A percentile compares a stretch with the other conserved stretches of the same genome.
Conservation (phyloP, 2,113 vertebrate genomes). For the Centropus bengalensis region DNA sequence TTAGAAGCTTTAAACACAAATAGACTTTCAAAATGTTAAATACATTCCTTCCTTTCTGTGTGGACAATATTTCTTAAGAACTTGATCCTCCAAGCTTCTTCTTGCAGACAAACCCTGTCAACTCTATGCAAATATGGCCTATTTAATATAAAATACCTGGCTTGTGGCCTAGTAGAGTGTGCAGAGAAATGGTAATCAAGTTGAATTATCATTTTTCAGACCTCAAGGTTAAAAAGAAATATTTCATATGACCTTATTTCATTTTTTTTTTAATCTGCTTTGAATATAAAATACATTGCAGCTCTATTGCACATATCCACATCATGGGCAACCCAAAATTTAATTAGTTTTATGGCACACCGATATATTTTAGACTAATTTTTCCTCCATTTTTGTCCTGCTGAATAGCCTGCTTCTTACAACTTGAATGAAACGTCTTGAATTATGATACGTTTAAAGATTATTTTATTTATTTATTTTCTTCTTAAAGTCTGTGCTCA, state of each 20-base stretch:
- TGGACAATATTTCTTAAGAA: background rate
- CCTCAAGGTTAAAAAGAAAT: constrained; percentile 16
- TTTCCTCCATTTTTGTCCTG: background rate
- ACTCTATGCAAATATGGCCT: background rate
- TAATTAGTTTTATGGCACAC: background rate
- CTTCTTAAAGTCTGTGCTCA: background rate
- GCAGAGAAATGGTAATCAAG: constrained; percentile 15
- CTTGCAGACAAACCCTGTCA: background rate
- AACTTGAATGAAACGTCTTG: background rate
- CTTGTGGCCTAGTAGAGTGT: background rate
- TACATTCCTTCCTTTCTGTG: background rate
- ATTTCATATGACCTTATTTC: background rate
- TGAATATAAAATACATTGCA: background rate
- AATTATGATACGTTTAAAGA: background rate
- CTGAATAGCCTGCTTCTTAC: background rate
- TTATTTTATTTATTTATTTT: background rate
- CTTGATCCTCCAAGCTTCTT: background rate
- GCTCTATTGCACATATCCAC: background rate
- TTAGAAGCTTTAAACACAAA: background rate
- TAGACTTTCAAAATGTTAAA: background rate
- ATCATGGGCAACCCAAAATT: background rate
- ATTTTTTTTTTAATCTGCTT: background rate
- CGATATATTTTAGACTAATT: fast-evolving
- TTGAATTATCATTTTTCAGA: constrained; percentile 12
- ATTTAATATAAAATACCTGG: background rate